phyloP scores from a whole-genome alignment of 53 echinoderm and acorn worm species.

The Temnopleurus reevesii region DNA sequence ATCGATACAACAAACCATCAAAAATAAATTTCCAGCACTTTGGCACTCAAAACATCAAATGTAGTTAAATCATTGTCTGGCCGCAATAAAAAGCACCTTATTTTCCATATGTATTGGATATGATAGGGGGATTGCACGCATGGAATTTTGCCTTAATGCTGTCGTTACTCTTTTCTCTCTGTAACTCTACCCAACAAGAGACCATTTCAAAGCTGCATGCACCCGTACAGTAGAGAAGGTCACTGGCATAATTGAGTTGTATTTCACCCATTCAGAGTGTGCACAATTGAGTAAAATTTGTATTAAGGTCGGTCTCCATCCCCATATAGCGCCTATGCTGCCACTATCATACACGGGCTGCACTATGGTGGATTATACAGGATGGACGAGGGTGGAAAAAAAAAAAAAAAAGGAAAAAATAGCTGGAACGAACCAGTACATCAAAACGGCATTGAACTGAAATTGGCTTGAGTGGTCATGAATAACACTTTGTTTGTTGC shows the following conservation, averaged over 20 bases:
- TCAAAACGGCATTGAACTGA: slow-evolving; percentile 45
- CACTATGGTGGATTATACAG: slow-evolving; percentile 2
- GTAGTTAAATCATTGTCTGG: not conserved
- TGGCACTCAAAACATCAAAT: not conserved
- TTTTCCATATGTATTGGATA: not conserved
- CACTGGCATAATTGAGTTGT: slow-evolving; percentile 46
- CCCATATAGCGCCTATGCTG: slow-evolving; percentile 16
- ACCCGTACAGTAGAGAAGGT: slow-evolving; percentile 33
- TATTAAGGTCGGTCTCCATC: slow-evolving; percentile 33
- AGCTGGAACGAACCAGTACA: slow-evolving; percentile 7
- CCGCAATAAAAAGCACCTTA: not conserved
- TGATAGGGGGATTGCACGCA: not conserved
- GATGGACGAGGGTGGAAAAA: too few relatives aligned
- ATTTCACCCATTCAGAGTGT: slow-evolving; percentile 28
- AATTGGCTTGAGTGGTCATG: slow-evolving; percentile 14
- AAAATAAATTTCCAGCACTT: too few relatives aligned
- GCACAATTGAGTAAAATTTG: slow-evolving; percentile 52
- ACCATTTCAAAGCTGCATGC: slow-evolving; percentile 46
- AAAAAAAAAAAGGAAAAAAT: not conserved
- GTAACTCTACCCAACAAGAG: not conserved
- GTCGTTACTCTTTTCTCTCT: slow-evolving; percentile 1
- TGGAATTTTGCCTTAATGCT: slow-evolving; percentile 5
- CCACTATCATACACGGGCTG: not conserved
- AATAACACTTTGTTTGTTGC: too few relatives aligned
- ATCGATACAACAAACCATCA: not conserved